Evolutionary conservation across 1,140 invertebrate species (phyloP).

Genomic region (Polyergus mexicanus): DNA sequence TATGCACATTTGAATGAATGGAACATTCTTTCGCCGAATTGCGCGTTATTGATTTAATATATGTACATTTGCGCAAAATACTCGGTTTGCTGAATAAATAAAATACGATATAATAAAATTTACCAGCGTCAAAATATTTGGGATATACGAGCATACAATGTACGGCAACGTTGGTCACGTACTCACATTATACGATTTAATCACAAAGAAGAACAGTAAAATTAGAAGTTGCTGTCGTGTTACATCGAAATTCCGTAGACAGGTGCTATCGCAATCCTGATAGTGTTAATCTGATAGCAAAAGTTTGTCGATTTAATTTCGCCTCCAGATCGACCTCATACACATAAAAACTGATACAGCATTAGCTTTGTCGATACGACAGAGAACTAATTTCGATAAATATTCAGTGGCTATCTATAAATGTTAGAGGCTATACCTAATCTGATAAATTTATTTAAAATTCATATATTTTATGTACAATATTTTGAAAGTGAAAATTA

Average conservation of each 20-base stretch:
- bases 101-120: conserved; percentile 31
- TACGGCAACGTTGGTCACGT: neutral
- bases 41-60: conserved; percentile 48
- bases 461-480: no score
- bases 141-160: neutral
- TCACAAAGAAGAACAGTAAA: conserved; percentile 28
- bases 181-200: neutral
- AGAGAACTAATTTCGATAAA: conserved; percentile 1
- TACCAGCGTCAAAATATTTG: neutral
- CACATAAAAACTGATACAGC: conserved; percentile 37
- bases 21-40: neutral
- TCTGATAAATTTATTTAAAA: no score
- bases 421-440: no score
- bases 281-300: neutral
- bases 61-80: conserved; percentile 24
- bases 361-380: neutral
- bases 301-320: conserved; percentile 26
- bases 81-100: conserved; percentile 2
- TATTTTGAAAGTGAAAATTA: neutral
- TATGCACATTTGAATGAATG: neutral
- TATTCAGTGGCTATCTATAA: no score
- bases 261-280: no score
- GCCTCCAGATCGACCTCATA: neutral
- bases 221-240: conserved; percentile 30
- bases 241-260: neutral